Percentiles rank a stretch among this genome's conserved stretches.
Evolutionary conservation across 2,797 vertebrate genomes (phyloP).

Genomic region (Monodelphis domestica): DNA sequence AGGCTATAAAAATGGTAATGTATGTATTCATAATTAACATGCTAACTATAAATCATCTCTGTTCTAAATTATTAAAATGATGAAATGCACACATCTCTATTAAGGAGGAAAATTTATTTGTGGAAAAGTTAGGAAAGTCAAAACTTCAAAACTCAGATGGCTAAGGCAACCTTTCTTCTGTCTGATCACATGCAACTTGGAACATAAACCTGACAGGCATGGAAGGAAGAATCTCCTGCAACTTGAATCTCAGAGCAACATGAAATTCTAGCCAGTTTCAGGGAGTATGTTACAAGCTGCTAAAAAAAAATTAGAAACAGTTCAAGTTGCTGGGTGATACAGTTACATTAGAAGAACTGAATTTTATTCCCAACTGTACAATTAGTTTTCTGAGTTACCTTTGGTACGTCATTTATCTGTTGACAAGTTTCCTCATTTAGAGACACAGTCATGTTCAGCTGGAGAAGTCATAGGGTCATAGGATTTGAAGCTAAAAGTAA

Average conservation of each 20-base stretch:
- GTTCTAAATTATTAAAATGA: constrained; percentile 47
- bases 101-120: constrained; percentile 25
- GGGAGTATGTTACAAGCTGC: accelerated
- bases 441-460: background rate
- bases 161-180: background rate
- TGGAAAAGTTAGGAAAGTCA: constrained; percentile 27
- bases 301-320: accelerated
- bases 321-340: background rate
- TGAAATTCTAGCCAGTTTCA: background rate
- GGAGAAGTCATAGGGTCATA: no score
- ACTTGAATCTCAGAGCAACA: accelerated
- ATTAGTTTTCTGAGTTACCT: background rate
- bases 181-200: accelerated
- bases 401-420: no score
- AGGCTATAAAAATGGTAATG: constrained; percentile 61
- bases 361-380: background rate
- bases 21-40: constrained; percentile 52
- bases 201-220: accelerated
- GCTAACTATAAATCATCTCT: constrained; percentile 39
- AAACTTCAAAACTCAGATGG: background rate
- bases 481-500: background rate
- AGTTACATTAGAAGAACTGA: background rate
- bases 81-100: background rate
- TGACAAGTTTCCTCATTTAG: background rate
- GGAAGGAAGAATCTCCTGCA: no score